Conservation (phyloP, 2,888 invertebrate genomes). For the Trypoxylon attenuatum region DNA sequence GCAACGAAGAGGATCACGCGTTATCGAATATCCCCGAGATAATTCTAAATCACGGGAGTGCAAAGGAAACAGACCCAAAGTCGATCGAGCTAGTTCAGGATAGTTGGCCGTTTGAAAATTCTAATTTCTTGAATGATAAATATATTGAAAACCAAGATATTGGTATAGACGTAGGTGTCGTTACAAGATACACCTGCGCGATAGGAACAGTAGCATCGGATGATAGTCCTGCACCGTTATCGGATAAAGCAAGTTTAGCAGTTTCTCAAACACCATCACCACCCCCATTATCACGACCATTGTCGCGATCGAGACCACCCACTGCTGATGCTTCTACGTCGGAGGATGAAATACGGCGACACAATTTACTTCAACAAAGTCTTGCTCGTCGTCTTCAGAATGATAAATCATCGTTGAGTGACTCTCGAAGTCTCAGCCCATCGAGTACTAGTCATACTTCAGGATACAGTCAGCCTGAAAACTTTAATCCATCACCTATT, state of each 20-base stretch:
- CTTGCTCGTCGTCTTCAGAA: slow-evolving; percentile 54
- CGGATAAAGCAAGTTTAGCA: slow-evolving; percentile 18
- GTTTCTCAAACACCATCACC: slow-evolving; percentile 27
- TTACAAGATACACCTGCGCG: slow-evolving; percentile 69
- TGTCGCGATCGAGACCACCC: slow-evolving; percentile 22
- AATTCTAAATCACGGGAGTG: no score
- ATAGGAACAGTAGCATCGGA: slow-evolving; percentile 66
- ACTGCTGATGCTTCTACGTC: slow-evolving; percentile 26
- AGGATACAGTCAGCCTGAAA: background rate
- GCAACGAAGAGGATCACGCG: background rate
- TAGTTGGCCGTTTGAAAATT: slow-evolving; percentile 16
- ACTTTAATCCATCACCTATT: background rate
- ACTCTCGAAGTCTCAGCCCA: slow-evolving; percentile 11
- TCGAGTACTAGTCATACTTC: background rate
- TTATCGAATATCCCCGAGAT: no score
- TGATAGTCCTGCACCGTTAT: slow-evolving; percentile 32
- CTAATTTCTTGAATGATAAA: slow-evolving; percentile 49
- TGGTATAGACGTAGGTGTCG: slow-evolving; percentile 64
- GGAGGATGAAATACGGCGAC: slow-evolving; percentile 65
- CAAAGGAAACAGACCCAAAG: no score
- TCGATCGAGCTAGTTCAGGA: background rate
- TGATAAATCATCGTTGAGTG: slow-evolving; percentile 35
- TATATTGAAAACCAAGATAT: slow-evolving; percentile 71
- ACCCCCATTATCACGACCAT: slow-evolving; percentile 36
- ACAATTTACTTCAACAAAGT: slow-evolving; percentile 68